phyloP scores from a whole-genome alignment of 2,797 vertebrate species.

The Iguana delicatissima region DNA sequence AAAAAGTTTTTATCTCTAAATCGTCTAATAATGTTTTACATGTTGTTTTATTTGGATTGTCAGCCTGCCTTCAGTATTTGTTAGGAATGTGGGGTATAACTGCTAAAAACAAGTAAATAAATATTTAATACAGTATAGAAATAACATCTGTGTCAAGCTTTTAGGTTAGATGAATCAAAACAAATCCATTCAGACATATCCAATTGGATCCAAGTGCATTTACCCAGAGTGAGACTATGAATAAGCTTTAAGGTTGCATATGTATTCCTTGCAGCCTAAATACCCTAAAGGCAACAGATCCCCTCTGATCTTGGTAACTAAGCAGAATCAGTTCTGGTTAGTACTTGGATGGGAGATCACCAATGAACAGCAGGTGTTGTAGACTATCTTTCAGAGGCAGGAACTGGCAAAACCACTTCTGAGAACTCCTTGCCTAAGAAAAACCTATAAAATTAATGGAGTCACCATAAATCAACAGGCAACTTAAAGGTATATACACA shows the following conservation, averaged over 20 bases:
- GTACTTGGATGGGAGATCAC: no score
- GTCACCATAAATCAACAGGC: no score
- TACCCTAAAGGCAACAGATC: no score
- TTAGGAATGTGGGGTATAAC: not conserved
- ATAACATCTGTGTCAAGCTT: not conserved
- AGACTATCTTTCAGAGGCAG: no score
- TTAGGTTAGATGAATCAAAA: not conserved
- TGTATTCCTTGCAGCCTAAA: no score
- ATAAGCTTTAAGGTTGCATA: not conserved
- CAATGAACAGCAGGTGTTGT: no score
- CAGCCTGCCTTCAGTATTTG: not conserved
- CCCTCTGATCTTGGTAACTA: no score
- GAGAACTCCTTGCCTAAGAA: no score
- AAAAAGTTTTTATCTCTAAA: conserved; percentile 1
- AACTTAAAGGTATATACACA: not conserved
- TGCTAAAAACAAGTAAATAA: not conserved
- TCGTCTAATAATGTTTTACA: conserved; percentile 11
- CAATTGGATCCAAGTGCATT: not conserved
- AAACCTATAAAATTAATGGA: no score
- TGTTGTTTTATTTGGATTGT: not conserved
- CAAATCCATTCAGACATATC: no score
- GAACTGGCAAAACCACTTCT: no score
- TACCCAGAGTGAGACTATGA: not conserved
- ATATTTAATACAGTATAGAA: not conserved
- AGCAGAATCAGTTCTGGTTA: no score